Conservation (phyloP, 2,113 vertebrate genomes). For the Sisor rabdophorus region DNA sequence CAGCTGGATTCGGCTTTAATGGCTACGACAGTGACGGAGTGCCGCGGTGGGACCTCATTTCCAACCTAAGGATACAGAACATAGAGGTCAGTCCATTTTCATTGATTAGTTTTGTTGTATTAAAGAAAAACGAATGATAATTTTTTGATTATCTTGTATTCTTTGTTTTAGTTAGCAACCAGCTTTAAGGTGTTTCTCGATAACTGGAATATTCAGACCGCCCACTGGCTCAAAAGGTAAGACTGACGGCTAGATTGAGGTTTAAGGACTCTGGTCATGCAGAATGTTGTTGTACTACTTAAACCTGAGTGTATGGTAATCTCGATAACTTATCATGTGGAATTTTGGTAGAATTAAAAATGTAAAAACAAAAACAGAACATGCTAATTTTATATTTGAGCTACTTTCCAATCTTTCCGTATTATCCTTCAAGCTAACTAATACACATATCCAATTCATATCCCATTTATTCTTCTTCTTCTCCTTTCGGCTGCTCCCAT, state of each 20-base stretch:
- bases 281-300: not conserved
- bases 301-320: not conserved
- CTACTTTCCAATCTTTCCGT: not conserved
- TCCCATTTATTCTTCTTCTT: too few relatives aligned
- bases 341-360: not conserved
- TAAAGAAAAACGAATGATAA: not conserved
- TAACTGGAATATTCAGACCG: slow-evolving; percentile 97
- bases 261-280: not conserved
- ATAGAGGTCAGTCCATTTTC: slow-evolving; percentile 77
- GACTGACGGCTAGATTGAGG: not conserved
- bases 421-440: not conserved
- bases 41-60: slow-evolving; percentile 86
- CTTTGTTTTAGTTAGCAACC: slow-evolving; percentile 82
- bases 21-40: slow-evolving; percentile 79
- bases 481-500: too few relatives aligned
- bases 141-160: slow-evolving; percentile 47
- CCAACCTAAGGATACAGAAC: slow-evolving; percentile 85
- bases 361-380: too few relatives aligned
- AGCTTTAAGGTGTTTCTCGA: slow-evolving; percentile 96
- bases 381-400: too few relatives aligned
- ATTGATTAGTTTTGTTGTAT: fast-evolving
- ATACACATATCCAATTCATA: too few relatives aligned
- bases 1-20: slow-evolving; percentile 90
- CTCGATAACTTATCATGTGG: not conserved
- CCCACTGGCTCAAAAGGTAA: slow-evolving; percentile 93